These are phyloP conservation scores for Synchiropus splendidus DNA, from an alignment of 2,113 vertebrate genomes.

Conservation along the genomic window DNA sequence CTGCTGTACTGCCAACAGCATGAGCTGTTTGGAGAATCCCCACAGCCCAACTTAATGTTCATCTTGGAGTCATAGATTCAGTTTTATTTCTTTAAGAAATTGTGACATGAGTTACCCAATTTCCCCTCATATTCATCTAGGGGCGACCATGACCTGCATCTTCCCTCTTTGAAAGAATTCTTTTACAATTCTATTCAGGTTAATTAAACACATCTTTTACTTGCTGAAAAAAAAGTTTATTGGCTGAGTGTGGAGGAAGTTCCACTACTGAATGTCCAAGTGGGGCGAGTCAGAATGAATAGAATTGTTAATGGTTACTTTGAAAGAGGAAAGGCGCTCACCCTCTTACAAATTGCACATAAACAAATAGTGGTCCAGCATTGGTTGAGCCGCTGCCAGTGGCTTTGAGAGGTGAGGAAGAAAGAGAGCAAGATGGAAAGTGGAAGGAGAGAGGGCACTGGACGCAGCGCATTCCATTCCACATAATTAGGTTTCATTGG, in stretches of 20 bases:
- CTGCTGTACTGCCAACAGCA: slow-evolving; percentile 42
- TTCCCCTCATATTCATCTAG: neutral
- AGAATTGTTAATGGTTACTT: slow-evolving; percentile 45
- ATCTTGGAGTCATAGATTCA: slow-evolving; percentile 18
- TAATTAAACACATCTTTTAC: neutral
- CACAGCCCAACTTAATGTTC: slow-evolving; percentile 33
- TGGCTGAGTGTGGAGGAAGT: slow-evolving; percentile 35
- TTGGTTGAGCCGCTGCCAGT: slow-evolving; percentile 32
- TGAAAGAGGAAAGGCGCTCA: slow-evolving; percentile 41
- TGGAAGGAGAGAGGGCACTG: slow-evolving; percentile 8
- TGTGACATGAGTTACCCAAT: neutral
- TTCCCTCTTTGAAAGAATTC: slow-evolving; percentile 11
- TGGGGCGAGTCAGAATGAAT: no score
- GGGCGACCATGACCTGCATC: neutral
- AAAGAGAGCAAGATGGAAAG: slow-evolving; percentile 8
- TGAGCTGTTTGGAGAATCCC: slow-evolving; percentile 39
- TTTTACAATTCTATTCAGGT: slow-evolving; percentile 1
- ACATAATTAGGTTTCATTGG: slow-evolving; percentile 40
- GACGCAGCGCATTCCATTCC: no score
- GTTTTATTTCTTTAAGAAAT: neutral
- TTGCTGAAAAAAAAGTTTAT: slow-evolving; percentile 15
- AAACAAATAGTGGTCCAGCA: slow-evolving; percentile 44
- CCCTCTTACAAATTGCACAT: slow-evolving; percentile 45
- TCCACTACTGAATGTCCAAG: no score
- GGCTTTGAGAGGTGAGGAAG: slow-evolving; percentile 23